Evolutionary conservation across 2,797 vertebrate genomes (phyloP).

Genomic region (Pseudochirops corinnae): DNA sequence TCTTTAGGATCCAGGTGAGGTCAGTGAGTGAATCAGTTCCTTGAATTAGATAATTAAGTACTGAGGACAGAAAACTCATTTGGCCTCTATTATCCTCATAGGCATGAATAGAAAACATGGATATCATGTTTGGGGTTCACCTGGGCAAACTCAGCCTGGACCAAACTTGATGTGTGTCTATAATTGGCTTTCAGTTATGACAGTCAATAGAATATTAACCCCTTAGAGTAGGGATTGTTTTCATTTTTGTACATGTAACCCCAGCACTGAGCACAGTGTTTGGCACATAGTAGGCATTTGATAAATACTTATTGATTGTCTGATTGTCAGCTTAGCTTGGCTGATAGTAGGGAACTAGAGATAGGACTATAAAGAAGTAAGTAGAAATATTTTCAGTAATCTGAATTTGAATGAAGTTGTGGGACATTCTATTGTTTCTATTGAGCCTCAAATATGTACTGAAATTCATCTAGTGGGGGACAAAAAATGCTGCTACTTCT

Average conservation of each 20-base stretch:
- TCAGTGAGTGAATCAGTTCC: background rate
- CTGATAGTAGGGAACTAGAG: background rate
- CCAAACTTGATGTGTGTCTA: background rate
- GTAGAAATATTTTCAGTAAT: background rate
- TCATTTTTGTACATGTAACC: background rate
- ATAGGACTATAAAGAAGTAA: background rate
- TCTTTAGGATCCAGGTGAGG: background rate
- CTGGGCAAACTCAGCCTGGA: background rate
- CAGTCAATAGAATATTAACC: background rate
- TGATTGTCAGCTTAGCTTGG: background rate
- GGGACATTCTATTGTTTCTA: background rate
- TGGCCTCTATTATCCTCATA: background rate
- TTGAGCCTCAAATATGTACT: background rate
- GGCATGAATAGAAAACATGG: background rate
- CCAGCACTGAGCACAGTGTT: background rate
- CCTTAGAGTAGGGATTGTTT: background rate
- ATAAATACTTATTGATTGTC: background rate
- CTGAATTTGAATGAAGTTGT: background rate
- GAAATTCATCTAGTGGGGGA: background rate
- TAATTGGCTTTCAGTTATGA: background rate
- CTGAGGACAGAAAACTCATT: background rate
- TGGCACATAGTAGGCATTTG: background rate
- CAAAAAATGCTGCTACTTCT: background rate
- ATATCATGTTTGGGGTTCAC: background rate
- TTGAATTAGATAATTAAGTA: background rate